A percentile compares a stretch with the other conserved stretches of the same genome.
phyloP scores from a whole-genome alignment of 2,113 vertebrate genomes.

The Tyrannus savana region DNA sequence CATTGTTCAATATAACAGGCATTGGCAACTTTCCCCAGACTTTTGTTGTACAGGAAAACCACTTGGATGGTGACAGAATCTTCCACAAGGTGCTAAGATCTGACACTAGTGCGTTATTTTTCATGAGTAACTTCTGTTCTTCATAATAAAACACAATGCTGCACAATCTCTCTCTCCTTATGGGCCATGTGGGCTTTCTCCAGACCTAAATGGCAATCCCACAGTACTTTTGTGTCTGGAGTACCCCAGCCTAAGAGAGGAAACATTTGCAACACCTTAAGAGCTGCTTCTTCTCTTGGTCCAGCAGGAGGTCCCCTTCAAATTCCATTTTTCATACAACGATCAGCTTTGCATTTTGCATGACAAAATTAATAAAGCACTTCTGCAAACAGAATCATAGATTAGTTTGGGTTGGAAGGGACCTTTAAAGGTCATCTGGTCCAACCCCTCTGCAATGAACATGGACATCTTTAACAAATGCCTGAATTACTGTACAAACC shows the following conservation, averaged over 20 bases:
- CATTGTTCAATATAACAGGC: background rate
- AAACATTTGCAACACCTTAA: background rate
- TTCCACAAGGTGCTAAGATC: conserved; percentile 15
- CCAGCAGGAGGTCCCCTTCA: background rate
- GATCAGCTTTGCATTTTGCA: background rate
- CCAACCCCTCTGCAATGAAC: background rate
- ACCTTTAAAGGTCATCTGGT: background rate
- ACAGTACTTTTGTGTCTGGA: accelerated
- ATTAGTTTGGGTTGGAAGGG: background rate
- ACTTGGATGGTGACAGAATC: conserved; percentile 40
- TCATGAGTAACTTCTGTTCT: background rate
- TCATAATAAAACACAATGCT: background rate
- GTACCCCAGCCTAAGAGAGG: background rate
- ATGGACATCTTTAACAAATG: background rate
- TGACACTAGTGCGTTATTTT: conserved; percentile 12
- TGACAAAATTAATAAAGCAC: background rate
- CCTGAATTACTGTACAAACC: background rate
- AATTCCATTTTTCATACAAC: background rate
- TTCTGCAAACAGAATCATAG: background rate
- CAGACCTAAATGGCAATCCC: background rate
- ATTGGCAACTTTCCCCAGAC: conserved; percentile 3
- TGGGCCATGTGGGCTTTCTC: background rate
- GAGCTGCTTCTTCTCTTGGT: background rate
- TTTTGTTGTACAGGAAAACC: conserved; percentile 3
- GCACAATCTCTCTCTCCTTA: background rate